Evolutionary conservation across 2,113 vertebrate species (phyloP).

Genomic region (Azemiops feae): DNA sequence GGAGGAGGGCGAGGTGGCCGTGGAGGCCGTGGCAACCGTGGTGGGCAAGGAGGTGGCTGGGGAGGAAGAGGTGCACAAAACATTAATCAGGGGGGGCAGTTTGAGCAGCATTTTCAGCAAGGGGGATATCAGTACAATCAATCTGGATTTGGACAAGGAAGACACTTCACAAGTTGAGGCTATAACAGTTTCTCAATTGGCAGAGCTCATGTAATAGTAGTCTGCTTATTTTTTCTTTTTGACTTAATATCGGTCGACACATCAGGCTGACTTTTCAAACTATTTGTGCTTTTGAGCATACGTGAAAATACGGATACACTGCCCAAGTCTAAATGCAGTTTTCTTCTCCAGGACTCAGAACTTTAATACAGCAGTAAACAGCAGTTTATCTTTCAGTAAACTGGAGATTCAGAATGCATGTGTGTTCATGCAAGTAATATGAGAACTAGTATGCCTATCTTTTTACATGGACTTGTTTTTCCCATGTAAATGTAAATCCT

Average conservation of each 20-base stretch:
- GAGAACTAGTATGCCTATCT: neutral
- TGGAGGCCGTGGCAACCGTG: constrained; percentile 71
- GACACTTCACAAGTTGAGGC: constrained; percentile 92
- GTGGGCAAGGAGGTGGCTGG: constrained; percentile 85
- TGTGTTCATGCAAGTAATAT: neutral
- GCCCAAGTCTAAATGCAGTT: constrained; percentile 22
- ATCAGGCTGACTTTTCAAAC: constrained; percentile 43
- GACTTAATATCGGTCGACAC: constrained; percentile 48
- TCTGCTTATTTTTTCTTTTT: constrained; percentile 53
- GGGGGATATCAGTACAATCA: constrained; percentile 97
- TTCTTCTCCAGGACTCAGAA: constrained; percentile 39
- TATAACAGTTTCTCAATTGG: constrained; percentile 55
- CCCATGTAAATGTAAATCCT: neutral
- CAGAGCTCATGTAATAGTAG: constrained; percentile 78
- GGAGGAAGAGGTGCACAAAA: constrained; percentile 86
- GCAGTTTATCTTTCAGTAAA: constrained; percentile 26
- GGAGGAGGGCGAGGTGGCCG: constrained; percentile 75
- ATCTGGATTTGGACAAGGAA: constrained; percentile 91
- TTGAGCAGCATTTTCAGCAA: constrained; percentile 98
- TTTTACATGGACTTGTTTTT: constrained; percentile 15
- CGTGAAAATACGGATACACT: constrained; percentile 36
- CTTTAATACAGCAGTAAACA: constrained; percentile 45
- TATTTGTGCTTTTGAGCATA: constrained; percentile 26
- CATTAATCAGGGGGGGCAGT: constrained; percentile 93
- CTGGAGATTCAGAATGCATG: neutral